Base-by-base conservation (phyloP, 2,113 vertebrate genomes). In the Sander vitreus region DNA sequence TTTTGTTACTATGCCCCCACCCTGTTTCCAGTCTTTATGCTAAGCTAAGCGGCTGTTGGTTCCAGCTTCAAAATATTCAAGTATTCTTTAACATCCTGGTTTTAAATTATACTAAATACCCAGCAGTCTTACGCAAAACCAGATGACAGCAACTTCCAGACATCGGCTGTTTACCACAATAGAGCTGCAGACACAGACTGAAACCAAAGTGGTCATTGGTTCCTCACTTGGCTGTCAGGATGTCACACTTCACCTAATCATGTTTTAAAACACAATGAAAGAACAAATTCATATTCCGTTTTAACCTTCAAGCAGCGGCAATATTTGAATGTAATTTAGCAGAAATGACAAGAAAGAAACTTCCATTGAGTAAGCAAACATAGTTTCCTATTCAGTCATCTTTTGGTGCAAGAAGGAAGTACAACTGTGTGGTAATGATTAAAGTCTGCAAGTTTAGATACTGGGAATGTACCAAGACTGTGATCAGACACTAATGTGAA, bases 321-420 rank as follows among this genome's bases (percentile, higher is more conserved):
- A 55, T 8, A 21, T 53, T 27, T 39, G 0, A 72, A 18, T 1
- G 19, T 48, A 23, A 68, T 27, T 81, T 14, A 23, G 64, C 47
- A 73, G 53, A 84, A 80, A 55, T n/a, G 3, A 78, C 21, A 18
- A 59, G 7, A 6, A 0, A 9, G 13, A 63, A 82, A 47, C 18
- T 72, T 0, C 2, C 14, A 16, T 9, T 66, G 57, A 18, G 8
- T 18, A 2, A 5, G 30, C 19, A 21, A 70, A 19, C 23, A 23
- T 0, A 12, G 30, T 58, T 73, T 77, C 68, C 18, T 71, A 4
- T 66, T 72, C 3, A 39, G 51, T 78, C 18, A 23, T 21, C 10
- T 39, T 0, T 12, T 54, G n/a, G 0, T 3, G 7, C 0, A 1
- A 79, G 1, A 4, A 25, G 64, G 85, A 91, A 88, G 78, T 69